Base-by-base conservation (phyloP, 2,113 vertebrate species). In the Ifrita kowaldi region DNA sequence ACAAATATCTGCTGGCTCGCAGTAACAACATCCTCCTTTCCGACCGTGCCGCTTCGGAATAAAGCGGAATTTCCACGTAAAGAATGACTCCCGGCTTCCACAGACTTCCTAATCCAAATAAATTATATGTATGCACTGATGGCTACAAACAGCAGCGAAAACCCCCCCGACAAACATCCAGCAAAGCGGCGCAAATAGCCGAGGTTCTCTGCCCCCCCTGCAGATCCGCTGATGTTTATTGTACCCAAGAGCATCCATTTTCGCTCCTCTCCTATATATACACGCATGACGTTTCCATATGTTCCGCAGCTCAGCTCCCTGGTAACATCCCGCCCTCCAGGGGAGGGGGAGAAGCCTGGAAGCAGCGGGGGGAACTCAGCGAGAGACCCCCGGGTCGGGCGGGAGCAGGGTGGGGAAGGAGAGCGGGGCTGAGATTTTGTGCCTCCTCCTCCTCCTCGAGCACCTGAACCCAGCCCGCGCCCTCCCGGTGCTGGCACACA, bases 221-320 rank as follows among this genome's bases (percentile, higher is more conserved):
- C 93, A 73, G 89, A 94, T 28, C 47, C 68, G 18, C 79, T 59
- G 23, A 85, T 88, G 90, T 91, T 95, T 96, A 96, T 90, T 84
- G 92, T 93, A 74, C 87, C 95, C 93, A 44, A 18, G 90, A 94
- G 87, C 93, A 94, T 93, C 92, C 96, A 95, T 97, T 94, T 93
- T 90, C 10, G 4, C 85, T 94, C 89, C 79, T 83, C 82, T 85
- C 21, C 92, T 88, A 63, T 70, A 96, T 62, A 76, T 74, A 87
- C 82, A 46, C 10, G 33, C 87, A 15, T 70, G 87, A 85, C 55
- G 64, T 93, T 93, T 94, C 92, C 90, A 94, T 93, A 92, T 95
- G 93, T 96, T 88, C 93, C 20, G 74, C 28, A 73, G 81, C 84
- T 87, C 20, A 35, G 90, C 94, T 95, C 87, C 92, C 93, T 47